Evolutionary conservation across 2,888 invertebrate genomes (phyloP).

Genomic region (Nephrotoma appendiculata): DNA sequence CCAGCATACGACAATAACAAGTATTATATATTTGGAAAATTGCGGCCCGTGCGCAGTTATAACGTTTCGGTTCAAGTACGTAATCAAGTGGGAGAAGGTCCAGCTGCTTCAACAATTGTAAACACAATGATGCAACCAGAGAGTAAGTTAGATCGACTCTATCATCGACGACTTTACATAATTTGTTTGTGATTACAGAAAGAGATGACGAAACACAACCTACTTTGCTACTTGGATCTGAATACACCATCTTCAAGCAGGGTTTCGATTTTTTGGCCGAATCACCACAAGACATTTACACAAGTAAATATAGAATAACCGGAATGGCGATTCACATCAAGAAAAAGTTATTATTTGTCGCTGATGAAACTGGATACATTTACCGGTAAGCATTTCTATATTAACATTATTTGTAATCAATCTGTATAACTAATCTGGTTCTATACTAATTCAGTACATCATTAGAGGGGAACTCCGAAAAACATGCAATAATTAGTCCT

Average conservation of each 20-base stretch:
- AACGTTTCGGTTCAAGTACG: slow-evolving; percentile 65
- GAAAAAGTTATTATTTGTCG: slow-evolving; percentile 57
- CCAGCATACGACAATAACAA: slow-evolving; percentile 51
- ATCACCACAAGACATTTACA: slow-evolving; percentile 18
- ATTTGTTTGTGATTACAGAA: neutral
- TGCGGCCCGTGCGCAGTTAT: slow-evolving; percentile 57
- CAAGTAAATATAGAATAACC: slow-evolving; percentile 25
- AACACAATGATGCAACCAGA: slow-evolving; percentile 41
- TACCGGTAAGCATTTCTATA: slow-evolving; percentile 30
- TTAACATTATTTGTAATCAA: neutral
- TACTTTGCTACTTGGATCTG: slow-evolving; percentile 48
- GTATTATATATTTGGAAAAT: slow-evolving; percentile 64
- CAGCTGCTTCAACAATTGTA: slow-evolving; percentile 45
- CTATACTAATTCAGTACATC: neutral
- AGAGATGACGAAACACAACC: slow-evolving; percentile 14
- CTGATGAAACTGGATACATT: slow-evolving; percentile 56
- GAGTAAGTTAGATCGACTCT: neutral
- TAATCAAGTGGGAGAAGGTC: slow-evolving; percentile 68
- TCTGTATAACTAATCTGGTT: neutral
- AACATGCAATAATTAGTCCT: slow-evolving; percentile 38
- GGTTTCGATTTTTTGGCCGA: slow-evolving; percentile 30
- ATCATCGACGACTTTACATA: neutral
- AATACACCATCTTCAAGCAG: slow-evolving; percentile 51
- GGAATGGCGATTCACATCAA: slow-evolving; percentile 68
- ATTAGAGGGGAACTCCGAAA: neutral